These are phyloP conservation scores for Leuciscus waleckii DNA, from an alignment of 2,797 vertebrate genomes.

Conservation along the genomic window DNA sequence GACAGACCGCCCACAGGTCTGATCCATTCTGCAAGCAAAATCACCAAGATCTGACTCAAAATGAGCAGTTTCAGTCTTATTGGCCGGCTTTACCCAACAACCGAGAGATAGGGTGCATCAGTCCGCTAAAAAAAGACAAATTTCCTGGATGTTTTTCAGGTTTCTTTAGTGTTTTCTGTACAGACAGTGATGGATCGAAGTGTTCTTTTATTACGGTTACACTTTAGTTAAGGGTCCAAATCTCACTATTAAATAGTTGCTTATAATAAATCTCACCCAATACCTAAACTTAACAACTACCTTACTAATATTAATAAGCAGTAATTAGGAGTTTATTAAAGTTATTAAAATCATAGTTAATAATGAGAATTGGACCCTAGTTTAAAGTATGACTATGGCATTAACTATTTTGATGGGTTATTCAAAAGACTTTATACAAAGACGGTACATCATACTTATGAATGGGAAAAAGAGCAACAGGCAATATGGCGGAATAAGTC, in stretches of 20 bases:
- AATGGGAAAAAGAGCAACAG: neutral
- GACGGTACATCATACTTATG: neutral
- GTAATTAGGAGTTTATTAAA: neutral
- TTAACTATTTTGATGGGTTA: neutral
- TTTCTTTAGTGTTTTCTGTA: neutral
- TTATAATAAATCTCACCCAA: neutral
- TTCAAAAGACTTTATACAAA: neutral
- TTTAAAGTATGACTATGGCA: neutral
- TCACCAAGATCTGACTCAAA: neutral
- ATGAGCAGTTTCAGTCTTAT: neutral
- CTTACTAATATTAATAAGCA: neutral
- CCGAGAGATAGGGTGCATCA: neutral
- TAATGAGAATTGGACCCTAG: neutral
- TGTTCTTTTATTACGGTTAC: neutral
- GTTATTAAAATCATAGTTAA: neutral
- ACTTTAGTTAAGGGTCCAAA: neutral
- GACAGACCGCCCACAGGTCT: neutral
- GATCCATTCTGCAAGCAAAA: neutral
- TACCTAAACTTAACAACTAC: neutral
- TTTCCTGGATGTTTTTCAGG: neutral
- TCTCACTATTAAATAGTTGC: neutral
- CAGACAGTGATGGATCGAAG: neutral
- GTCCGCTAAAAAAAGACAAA: neutral
- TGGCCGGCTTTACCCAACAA: neutral
- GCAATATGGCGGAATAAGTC: neutral